Conservation (phyloP, 92 coral and sea anemone species). For the Plumapathes pennacea region DNA sequence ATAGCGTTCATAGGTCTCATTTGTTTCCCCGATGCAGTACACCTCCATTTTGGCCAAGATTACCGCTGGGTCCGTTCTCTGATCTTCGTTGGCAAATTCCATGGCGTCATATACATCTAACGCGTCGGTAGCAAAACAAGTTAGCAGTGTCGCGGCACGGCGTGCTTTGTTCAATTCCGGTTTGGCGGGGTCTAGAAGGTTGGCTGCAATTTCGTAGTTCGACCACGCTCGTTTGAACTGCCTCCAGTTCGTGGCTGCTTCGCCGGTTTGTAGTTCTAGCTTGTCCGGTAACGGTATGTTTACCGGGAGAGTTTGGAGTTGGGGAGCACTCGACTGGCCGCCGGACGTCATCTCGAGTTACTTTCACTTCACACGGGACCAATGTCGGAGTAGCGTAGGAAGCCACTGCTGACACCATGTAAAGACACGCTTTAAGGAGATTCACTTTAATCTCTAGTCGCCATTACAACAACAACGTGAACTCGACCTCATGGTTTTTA, state of each 20-base stretch:
- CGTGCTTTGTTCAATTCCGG: too few relatives aligned
- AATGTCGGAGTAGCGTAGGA: too few relatives aligned
- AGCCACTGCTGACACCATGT: too few relatives aligned
- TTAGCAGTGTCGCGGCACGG: conserved; percentile 43
- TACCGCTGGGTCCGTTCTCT: conserved; percentile 43
- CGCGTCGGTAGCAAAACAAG: conserved; percentile 63
- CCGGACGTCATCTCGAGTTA: too few relatives aligned
- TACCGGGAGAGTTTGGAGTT: too few relatives aligned
- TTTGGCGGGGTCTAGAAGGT: conserved; percentile 6
- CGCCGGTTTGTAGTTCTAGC: conserved; percentile 34
- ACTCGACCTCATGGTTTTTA: too few relatives aligned
- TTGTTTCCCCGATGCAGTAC: conserved; percentile 64
- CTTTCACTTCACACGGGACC: too few relatives aligned
- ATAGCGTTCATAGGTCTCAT: conserved; percentile 67
- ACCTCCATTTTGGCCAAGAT: conserved; percentile 54
- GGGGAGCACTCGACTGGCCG: too few relatives aligned
- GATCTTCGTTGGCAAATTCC: conserved; percentile 37
- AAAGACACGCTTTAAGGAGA: too few relatives aligned
- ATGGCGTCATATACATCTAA: conserved; percentile 61
- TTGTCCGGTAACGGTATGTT: conserved; percentile 43
- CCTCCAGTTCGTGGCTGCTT: conserved; percentile 25
- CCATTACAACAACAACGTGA: too few relatives aligned
- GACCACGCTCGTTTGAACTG: conserved; percentile 29
- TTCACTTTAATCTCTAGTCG: too few relatives aligned
- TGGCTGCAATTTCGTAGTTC: conserved; percentile 37